Conservation (phyloP, 2,888 invertebrate species). For the Mesorhabditis spiculigera region DNA sequence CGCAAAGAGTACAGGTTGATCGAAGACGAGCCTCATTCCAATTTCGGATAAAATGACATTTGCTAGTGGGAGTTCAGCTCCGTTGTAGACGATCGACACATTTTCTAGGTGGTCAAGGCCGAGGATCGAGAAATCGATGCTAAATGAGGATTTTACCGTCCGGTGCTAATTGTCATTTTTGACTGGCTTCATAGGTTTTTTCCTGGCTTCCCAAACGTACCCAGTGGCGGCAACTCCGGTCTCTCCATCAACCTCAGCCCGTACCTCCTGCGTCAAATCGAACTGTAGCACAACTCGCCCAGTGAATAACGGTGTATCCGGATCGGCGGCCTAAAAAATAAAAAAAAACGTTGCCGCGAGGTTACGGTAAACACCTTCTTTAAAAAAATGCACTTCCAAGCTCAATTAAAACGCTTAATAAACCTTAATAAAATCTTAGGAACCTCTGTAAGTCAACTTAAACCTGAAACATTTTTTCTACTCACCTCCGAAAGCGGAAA, state of each 20-base stretch:
- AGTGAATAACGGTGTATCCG: conserved; percentile 34
- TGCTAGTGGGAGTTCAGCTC: conserved; percentile 28
- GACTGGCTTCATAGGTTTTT: too few relatives aligned
- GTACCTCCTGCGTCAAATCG: conserved; percentile 18
- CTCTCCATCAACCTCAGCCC: neutral
- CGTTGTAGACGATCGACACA: conserved; percentile 31
- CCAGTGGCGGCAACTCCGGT: neutral
- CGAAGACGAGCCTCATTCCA: conserved; percentile 25
- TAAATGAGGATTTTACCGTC: neutral
- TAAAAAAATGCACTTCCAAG: too few relatives aligned
- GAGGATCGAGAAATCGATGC: conserved; percentile 18
- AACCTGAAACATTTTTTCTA: too few relatives aligned
- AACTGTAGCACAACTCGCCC: conserved; percentile 33
- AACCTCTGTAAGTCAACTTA: too few relatives aligned
- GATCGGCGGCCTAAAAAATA: conserved; percentile 23
- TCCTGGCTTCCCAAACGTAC: neutral
- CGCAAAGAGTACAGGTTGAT: conserved; percentile 30
- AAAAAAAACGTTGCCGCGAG: neutral
- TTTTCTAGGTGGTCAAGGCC: conserved; percentile 38
- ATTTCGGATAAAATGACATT: conserved; percentile 33
- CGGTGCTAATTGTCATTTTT: too few relatives aligned
- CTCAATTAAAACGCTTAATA: too few relatives aligned
- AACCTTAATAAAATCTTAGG: too few relatives aligned
- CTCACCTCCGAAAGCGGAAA: conserved; percentile 33
- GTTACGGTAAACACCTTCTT: neutral